phyloP scores from a whole-genome alignment of 2,888 invertebrate species.

The Therioaphis trifolii region DNA sequence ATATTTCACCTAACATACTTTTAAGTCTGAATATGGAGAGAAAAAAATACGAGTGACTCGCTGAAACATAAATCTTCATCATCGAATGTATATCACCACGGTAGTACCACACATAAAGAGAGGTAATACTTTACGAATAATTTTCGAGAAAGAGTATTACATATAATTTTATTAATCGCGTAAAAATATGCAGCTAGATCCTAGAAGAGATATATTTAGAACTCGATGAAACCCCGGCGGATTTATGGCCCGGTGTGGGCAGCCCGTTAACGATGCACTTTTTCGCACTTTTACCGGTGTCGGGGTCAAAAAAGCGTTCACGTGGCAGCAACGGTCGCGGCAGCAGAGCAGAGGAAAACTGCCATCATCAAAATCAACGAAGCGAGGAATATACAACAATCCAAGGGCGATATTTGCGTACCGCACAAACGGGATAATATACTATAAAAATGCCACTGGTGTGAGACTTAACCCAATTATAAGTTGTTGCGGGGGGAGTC shows the following conservation, averaged over 20 bases:
- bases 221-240: constrained; percentile 39
- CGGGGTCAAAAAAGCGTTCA: constrained; percentile 19
- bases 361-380: neutral
- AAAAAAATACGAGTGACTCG: neutral
- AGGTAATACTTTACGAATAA: neutral
- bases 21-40: too few relatives aligned
- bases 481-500: neutral
- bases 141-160: neutral
- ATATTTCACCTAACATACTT: too few relatives aligned
- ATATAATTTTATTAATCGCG: constrained; percentile 28
- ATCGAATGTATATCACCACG: neutral
- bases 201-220: constrained; percentile 42
- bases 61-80: neutral
- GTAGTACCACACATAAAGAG: neutral
- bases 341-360: neutral
- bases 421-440: constrained; percentile 4
- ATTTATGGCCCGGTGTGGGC: constrained; percentile 56
- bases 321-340: too few relatives aligned
- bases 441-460: constrained; percentile 20
- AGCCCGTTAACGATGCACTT: constrained; percentile 51
- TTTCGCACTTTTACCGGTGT: constrained; percentile 23
- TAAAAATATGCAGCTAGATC: constrained; percentile 32
- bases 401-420: constrained; percentile 25
- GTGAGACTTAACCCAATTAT: constrained; percentile 43
- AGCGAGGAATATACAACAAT: neutral